A percentile compares a stretch with the other conserved stretches of the same genome.
phyloP scores from a whole-genome alignment of 2,113 vertebrate genomes.

The Paralichthys olivaceus region DNA sequence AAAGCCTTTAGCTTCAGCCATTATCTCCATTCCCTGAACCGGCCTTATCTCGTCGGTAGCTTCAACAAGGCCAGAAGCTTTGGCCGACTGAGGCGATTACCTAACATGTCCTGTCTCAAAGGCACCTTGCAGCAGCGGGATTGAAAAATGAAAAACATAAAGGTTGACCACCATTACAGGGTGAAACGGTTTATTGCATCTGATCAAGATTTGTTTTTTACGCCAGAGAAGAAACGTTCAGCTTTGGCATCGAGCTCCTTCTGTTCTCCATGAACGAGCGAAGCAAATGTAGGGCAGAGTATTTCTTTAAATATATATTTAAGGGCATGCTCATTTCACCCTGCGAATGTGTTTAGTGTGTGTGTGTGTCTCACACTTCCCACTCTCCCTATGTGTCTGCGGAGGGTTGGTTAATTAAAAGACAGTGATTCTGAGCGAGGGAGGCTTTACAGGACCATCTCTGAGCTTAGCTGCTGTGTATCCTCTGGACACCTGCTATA shows the following conservation, averaged over 20 bases:
- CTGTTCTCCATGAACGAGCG: neutral
- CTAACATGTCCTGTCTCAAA: constrained; percentile 48
- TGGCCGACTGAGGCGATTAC: constrained; percentile 49
- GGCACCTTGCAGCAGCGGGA: constrained; percentile 52
- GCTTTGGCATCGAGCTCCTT: neutral
- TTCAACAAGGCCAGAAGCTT: constrained; percentile 44
- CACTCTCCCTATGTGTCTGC: constrained; percentile 49
- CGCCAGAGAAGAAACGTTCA: neutral
- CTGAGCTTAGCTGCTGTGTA: constrained; percentile 45
- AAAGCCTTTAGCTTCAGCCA: constrained; percentile 18
- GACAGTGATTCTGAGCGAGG: constrained; percentile 46
- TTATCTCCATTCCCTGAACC: constrained; percentile 37
- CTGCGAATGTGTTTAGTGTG: constrained; percentile 15
- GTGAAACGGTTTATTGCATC: constrained; percentile 22
- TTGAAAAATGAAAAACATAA: constrained; percentile 4
- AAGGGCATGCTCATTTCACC: constrained; percentile 8
- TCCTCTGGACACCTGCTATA: constrained; percentile 50
- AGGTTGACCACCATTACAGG: neutral
- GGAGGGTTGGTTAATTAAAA: constrained; percentile 72
- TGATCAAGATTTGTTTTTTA: neutral
- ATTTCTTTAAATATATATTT: neutral
- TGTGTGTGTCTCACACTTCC: constrained; percentile 58
- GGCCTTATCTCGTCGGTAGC: constrained; percentile 37
- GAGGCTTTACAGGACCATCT: constrained; percentile 52
- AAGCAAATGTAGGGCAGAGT: neutral